These are phyloP conservation scores for Chromis chromis DNA, from an alignment of 2,797 vertebrate genomes.

Conservation along the genomic window DNA sequence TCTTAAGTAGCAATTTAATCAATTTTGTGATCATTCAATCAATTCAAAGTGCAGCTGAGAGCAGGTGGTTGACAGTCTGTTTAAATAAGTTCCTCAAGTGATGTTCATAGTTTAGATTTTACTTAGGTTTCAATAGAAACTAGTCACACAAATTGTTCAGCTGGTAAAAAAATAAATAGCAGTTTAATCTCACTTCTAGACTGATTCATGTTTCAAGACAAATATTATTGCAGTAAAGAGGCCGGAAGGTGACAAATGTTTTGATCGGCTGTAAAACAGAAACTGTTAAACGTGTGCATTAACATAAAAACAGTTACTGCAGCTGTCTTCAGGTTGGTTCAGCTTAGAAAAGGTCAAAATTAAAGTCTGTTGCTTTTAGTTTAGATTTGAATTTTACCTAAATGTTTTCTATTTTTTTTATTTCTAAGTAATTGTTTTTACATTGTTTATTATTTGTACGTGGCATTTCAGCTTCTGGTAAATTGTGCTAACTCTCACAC, in stretches of 20 bases:
- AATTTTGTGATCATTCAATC: not conserved
- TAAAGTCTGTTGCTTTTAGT: not conserved
- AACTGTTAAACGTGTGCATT: constrained; percentile 10
- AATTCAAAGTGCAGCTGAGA: too few species aligned
- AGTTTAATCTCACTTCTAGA: not conserved
- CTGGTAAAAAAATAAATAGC: not conserved
- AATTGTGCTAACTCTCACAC: too few species aligned
- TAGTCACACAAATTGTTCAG: not conserved
- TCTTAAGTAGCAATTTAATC: not conserved
- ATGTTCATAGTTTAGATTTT: not conserved
- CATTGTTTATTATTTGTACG: not conserved
- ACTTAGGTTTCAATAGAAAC: not conserved
- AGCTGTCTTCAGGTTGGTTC: constrained; percentile 9
- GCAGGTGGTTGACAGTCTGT: not conserved
- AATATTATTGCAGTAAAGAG: constrained; percentile 21
- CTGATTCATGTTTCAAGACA: constrained; percentile 16
- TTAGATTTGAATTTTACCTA: not conserved
- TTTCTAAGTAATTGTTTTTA: not conserved
- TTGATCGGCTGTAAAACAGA: constrained; percentile 29
- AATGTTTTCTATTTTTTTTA: not conserved
- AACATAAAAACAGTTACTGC: constrained; percentile 4
- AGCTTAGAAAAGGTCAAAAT: not conserved
- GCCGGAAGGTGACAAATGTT: constrained; percentile 2
- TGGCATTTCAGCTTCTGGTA: not conserved
- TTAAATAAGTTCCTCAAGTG: not conserved